Evolutionary conservation across 2,113 vertebrate genomes (phyloP).

Genomic region (Thunnus thynnus): DNA sequence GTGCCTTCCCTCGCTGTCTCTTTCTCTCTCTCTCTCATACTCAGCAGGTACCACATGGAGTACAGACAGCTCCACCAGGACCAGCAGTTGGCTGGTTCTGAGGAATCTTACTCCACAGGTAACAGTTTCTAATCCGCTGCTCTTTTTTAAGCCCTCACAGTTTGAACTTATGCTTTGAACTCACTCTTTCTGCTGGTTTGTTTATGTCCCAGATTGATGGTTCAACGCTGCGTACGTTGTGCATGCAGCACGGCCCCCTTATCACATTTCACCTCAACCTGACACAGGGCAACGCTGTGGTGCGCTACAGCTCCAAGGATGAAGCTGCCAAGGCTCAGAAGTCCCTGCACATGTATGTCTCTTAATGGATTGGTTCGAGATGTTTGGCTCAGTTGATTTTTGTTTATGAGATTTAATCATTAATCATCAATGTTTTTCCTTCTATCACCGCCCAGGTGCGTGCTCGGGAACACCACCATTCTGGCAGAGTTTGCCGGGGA

Average conservation of each 20-base stretch:
- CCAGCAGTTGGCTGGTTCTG: slow-evolving; percentile 98
- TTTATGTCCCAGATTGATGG: slow-evolving; percentile 90
- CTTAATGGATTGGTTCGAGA: neutral
- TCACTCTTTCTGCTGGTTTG: neutral
- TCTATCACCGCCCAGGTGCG: slow-evolving; percentile 85
- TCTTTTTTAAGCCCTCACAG: neutral
- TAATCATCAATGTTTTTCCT: neutral
- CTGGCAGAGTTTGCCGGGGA: slow-evolving; percentile 96
- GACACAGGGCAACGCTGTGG: slow-evolving; percentile 96
- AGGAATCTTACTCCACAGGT: slow-evolving; percentile 99
- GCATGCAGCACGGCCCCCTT: slow-evolving; percentile 96
- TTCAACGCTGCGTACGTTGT: slow-evolving; percentile 95
- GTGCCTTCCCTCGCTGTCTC: neutral
- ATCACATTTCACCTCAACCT: slow-evolving; percentile 99
- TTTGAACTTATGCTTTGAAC: neutral
- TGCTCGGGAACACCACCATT: slow-evolving; percentile 97
- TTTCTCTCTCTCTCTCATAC: slow-evolving; percentile 10
- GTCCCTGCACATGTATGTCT: slow-evolving; percentile 95
- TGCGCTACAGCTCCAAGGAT: slow-evolving; percentile 97
- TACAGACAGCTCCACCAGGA: slow-evolving; percentile 95
- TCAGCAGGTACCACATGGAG: slow-evolving; percentile 94
- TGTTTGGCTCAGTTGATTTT: neutral
- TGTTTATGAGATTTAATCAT: neutral
- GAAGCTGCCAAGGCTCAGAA: slow-evolving; percentile 98
- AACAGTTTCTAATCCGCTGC: slow-evolving; percentile 25